phyloP scores from a whole-genome alignment of 2,113 vertebrate species.

The Mastomys coucha region DNA sequence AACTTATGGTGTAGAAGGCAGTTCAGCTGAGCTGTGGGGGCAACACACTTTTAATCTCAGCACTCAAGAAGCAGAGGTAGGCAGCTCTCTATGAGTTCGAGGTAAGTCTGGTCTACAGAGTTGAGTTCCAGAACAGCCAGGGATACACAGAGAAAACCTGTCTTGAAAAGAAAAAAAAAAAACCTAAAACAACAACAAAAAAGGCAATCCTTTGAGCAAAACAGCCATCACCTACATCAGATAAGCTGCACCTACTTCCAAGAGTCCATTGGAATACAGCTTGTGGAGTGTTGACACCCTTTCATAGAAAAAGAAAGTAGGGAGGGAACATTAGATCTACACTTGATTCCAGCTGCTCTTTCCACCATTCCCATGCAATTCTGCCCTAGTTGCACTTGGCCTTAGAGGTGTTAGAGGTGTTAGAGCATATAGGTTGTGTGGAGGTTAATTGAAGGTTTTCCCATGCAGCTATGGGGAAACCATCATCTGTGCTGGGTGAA shows the following conservation, averaged over 20 bases:
- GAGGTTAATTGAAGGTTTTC: no score
- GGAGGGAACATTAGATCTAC: background rate
- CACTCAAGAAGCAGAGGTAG: background rate
- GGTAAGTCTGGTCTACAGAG: background rate
- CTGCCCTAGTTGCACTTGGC: background rate
- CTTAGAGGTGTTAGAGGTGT: background rate
- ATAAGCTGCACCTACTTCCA: background rate
- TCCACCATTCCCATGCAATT: background rate
- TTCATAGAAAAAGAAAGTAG: background rate
- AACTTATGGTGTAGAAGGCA: background rate
- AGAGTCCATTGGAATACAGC: background rate
- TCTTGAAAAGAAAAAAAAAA: background rate
- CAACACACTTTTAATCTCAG: background rate
- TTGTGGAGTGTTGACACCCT: background rate
- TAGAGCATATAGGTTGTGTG: background rate
- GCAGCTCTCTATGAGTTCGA: background rate
- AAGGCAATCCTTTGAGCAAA: background rate
- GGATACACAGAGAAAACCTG: background rate
- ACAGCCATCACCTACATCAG: background rate
- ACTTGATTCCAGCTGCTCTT: background rate
- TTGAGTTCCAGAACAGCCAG: background rate
- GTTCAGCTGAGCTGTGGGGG: background rate
- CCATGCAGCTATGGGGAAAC: background rate
- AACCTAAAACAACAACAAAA: background rate
- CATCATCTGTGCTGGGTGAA: background rate